Evolutionary conservation across 2,113 vertebrate species (phyloP).

Genomic region (Oryctolagus cuniculus): mOryCun1.1 NC_091434.1:168312501-168313000

Average conservation of each 20-base stretch:
- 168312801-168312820: not conserved
- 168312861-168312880: not conserved
- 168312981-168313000: constrained; percentile 10
- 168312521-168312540: no score
- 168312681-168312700: no score
- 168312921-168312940: not conserved
- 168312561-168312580: not conserved
- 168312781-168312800: not conserved
- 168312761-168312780: not conserved
- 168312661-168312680: no score
- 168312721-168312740: not conserved
- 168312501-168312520: no score
- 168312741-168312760: not conserved
- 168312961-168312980: not conserved
- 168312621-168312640: no score
- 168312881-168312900: constrained; percentile 1
- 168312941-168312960: not conserved
- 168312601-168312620: no score
- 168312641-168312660: no score
- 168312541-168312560: no score
- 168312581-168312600: no score
- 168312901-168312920: not conserved
- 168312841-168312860: not conserved
- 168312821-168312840: not conserved
- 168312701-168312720: not conserved